Percentiles rank a stretch among this genome's conserved stretches.
phyloP scores from a whole-genome alignment of 2,797 vertebrate species.

The Acipenser transmontanus region DNA sequence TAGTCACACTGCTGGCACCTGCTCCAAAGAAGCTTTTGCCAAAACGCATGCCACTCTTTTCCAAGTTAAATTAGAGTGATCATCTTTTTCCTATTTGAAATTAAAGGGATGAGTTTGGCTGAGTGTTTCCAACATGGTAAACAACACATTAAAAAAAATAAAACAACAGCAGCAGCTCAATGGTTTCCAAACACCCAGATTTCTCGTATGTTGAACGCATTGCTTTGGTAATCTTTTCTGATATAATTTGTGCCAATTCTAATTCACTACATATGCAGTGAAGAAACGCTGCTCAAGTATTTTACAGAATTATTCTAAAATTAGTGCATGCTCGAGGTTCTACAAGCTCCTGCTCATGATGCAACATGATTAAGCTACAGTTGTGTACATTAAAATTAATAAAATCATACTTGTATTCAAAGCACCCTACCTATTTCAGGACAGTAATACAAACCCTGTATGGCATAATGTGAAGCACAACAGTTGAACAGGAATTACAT shows the following conservation, averaged over 20 bases:
- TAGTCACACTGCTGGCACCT: conserved; percentile 1
- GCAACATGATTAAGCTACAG: background rate
- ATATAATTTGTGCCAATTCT: too few species aligned
- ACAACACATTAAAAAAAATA: background rate
- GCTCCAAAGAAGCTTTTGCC: conserved; percentile 6
- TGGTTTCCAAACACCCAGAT: too few species aligned
- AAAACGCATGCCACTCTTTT: background rate
- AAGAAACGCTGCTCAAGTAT: too few species aligned
- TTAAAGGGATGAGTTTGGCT: conserved; percentile 7
- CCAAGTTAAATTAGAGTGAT: background rate
- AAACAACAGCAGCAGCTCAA: too few species aligned
- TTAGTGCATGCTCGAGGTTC: background rate
- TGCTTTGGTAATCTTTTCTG: too few species aligned
- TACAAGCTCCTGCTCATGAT: background rate
- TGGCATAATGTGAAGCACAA: background rate
- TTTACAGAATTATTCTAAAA: too few species aligned
- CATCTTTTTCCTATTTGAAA: conserved; percentile 7
- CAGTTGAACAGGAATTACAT: conserved; percentile 13
- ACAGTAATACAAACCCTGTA: too few species aligned
- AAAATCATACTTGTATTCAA: too few species aligned
- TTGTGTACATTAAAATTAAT: too few species aligned
- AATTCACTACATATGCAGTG: too few species aligned
- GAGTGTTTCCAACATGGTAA: background rate
- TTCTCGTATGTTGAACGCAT: too few species aligned
- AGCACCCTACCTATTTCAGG: too few species aligned